Conservation (phyloP, 1,140 invertebrate genomes). For the Lysiphlebus fabarum region DNA sequence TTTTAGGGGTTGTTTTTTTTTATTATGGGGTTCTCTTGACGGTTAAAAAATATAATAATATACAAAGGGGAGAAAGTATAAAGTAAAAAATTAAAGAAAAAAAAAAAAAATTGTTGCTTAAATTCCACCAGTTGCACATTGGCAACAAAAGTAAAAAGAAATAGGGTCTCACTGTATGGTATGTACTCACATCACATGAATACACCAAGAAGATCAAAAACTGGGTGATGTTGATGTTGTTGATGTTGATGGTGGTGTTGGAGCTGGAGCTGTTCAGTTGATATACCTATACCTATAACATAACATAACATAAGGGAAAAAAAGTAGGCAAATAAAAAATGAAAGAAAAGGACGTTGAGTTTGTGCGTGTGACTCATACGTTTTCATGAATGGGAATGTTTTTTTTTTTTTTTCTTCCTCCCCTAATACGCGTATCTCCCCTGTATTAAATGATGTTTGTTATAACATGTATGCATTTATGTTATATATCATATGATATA, state of each 20-base stretch:
- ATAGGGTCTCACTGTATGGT: neutral
- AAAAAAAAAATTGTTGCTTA: constrained; percentile 1
- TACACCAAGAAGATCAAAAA: constrained; percentile 2
- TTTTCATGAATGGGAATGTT: constrained; percentile 44
- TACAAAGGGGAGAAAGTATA: neutral
- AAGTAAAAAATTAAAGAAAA: neutral
- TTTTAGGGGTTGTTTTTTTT: no score
- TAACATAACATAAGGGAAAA: constrained; percentile 13
- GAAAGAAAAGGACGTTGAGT: constrained; percentile 21
- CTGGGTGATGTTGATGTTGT: no score
- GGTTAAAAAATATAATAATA: no score
- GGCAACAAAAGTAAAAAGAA: constrained; percentile 8
- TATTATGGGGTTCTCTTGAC: no score
- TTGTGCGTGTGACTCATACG: constrained; percentile 39
- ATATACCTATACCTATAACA: no score
- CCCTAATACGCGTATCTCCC: constrained; percentile 1
- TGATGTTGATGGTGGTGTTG: no score
- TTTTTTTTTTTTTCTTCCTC: constrained; percentile 36
- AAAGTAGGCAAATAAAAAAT: neutral
- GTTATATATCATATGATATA: no score
- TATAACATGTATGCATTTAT: no score
- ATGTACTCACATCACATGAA: constrained; percentile 9
- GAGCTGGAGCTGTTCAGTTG: no score
- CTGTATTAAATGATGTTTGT: neutral
- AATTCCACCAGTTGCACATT: constrained; percentile 46